Percentiles rank a stretch among this genome's conserved stretches.
Evolutionary conservation across 2,888 invertebrate species (phyloP).

Genomic region (Epicampocera succincta): DNA sequence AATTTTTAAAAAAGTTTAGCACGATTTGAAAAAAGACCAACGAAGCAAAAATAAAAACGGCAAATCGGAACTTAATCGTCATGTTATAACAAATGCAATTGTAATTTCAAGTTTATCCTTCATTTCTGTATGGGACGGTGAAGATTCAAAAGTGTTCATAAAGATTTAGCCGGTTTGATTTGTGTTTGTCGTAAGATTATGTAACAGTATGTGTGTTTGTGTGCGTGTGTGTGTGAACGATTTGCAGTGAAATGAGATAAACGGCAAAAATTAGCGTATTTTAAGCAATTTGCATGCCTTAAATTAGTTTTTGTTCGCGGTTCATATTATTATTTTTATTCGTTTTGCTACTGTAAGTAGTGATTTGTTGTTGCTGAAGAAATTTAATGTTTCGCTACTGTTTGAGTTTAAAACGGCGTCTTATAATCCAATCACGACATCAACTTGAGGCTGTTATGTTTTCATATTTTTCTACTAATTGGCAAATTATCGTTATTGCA

Average conservation of each 20-base stretch:
- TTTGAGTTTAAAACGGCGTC: slow-evolving; percentile 65
- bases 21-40: slow-evolving; percentile 35
- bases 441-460: slow-evolving; percentile 54
- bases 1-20: slow-evolving; percentile 63
- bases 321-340: slow-evolving; percentile 12
- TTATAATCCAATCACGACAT: slow-evolving; percentile 69
- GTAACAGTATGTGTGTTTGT: slow-evolving; percentile 1
- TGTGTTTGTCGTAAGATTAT: not conserved
- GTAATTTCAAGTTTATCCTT: slow-evolving; percentile 53
- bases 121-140: slow-evolving; percentile 16
- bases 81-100: slow-evolving; percentile 34
- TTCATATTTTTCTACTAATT: slow-evolving; percentile 73
- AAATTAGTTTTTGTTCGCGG: slow-evolving; percentile 18
- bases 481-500: slow-evolving; percentile 71
- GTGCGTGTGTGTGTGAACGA: no score
- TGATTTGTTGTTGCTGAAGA: slow-evolving; percentile 28
- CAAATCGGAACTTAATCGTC: slow-evolving; percentile 18
- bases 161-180: slow-evolving; percentile 19
- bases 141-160: slow-evolving; percentile 38
- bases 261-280: slow-evolving; percentile 79
- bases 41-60: not conserved
- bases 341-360: not conserved
- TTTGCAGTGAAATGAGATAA: slow-evolving; percentile 77
- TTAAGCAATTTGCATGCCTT: slow-evolving; percentile 65
- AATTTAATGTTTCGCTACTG: slow-evolving; percentile 51